A percentile compares a stretch with the other conserved stretches of the same genome.
These are phyloP conservation scores for Trachelus tabidus DNA, from an alignment of 2,888 invertebrate genomes.

Conservation along the genomic window DNA sequence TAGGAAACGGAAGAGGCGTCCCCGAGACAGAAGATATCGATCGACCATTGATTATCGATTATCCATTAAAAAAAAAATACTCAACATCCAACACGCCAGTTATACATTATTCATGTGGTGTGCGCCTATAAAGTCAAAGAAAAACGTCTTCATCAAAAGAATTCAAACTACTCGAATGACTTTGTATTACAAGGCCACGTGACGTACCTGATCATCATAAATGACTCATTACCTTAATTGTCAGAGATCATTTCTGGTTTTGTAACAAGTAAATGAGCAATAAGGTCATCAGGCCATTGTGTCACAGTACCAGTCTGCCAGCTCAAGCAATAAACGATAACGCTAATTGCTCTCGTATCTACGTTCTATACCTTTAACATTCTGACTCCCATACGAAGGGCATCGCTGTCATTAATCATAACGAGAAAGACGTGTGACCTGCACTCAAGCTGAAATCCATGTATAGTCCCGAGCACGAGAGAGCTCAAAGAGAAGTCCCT, in stretches of 20 bases:
- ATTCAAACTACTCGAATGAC: not conserved
- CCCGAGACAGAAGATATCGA: not conserved
- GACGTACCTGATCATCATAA: not conserved
- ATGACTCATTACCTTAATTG: not conserved
- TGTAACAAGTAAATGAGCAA: not conserved
- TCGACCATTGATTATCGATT: not conserved
- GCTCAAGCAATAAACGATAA: slow-evolving; percentile 9
- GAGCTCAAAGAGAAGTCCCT: not conserved
- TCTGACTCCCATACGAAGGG: slow-evolving; percentile 8
- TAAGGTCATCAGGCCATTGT: not conserved
- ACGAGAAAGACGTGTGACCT: not conserved
- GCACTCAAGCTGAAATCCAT: not conserved
- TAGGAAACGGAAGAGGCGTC: not conserved
- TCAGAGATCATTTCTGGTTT: not conserved
- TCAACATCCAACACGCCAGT: not conserved
- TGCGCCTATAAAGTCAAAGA: not conserved
- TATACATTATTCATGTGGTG: not conserved
- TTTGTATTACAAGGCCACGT: not conserved
- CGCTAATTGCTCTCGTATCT: slow-evolving; percentile 17
- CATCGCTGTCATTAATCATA: slow-evolving; percentile 17
- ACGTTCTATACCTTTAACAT: not conserved
- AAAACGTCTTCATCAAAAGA: not conserved
- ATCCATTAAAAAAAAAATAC: not conserved
- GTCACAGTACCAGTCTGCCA: not conserved
- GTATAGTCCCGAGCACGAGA: not conserved